Evolutionary conservation across 2,888 invertebrate species (phyloP), one percentile per base, ranked within the genome.

Genomic region (Caenorhabditis sp.): DNA sequence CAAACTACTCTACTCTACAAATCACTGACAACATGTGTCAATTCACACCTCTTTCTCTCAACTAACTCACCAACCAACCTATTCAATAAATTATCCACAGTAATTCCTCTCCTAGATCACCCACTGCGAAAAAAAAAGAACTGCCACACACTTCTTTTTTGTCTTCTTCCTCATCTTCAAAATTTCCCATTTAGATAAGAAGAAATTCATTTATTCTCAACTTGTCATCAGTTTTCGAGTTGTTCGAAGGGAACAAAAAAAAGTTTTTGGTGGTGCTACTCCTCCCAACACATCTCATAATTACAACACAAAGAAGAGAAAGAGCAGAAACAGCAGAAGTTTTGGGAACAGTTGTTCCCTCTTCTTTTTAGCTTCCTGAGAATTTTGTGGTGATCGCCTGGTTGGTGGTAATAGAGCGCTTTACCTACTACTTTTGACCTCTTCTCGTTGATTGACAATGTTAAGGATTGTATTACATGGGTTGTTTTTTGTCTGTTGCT

Each of bases 251-350:
- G 6, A 10, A 26, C 17, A 14, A 19, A 55, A 23, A 26, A 27
- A 12, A 26, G 24, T 53, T 19, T 10, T 19, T 58, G 26, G 72
- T 64, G 72, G 55, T 68, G 68, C 64, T 68, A 63, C 60, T 67
- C 69, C 61, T 55, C 31, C 43, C 51, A 23, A 53, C 58, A 59
- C 57, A 60, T 64, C 72, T 72, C 72, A 72, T 72, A 72, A 72
- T 72, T 72, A 72, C 72, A 72, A 72, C 72, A 67, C 58, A 59
- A 27, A 55, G 8, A 23, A 12, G n/a, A 6, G 26, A 10, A 55
- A 55, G n/a, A 27, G 26, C n/a, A 50, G 50, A 5, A 50, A 50
- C 17, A 19, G 53, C 17, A 12, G 24, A 53, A 17, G 55, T 26
- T 23, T 19, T 23, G 51, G 17, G 51, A 51, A 43, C 43, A 43